phyloP scores from a whole-genome alignment of 2,113 vertebrate genomes.

The Halichoeres trimaculatus region DNA sequence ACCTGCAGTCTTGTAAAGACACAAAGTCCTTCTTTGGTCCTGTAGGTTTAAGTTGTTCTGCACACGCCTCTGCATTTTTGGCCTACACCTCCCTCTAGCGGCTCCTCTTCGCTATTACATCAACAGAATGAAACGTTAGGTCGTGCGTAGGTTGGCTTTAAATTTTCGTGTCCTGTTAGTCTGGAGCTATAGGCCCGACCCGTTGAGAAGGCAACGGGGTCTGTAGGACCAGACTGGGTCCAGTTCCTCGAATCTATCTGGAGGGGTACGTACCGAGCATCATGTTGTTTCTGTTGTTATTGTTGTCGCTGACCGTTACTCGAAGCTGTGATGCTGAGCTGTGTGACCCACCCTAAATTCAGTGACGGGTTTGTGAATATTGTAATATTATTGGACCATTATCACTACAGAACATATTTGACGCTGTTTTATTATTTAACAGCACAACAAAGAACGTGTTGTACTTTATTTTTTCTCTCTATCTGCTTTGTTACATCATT shows the following conservation, averaged over 20 bases:
- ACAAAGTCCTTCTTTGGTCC: not conserved
- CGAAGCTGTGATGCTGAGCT: not conserved
- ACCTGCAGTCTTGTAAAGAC: not conserved
- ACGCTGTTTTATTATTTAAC: not conserved
- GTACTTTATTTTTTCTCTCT: not conserved
- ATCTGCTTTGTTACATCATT: not conserved
- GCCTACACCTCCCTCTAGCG: slow-evolving; percentile 35
- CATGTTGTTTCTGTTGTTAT: not conserved
- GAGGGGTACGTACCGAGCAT: slow-evolving; percentile 36
- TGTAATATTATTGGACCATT: not conserved
- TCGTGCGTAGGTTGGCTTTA: not conserved
- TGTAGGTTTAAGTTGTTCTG: not conserved
- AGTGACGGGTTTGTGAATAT: not conserved
- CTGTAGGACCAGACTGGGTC: not conserved
- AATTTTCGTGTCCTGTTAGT: slow-evolving; percentile 21
- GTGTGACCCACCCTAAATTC: slow-evolving; percentile 19
- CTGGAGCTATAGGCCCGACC: slow-evolving; percentile 7
- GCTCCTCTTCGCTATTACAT: not conserved
- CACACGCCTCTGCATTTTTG: not conserved
- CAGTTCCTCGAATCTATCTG: not conserved
- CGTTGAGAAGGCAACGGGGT: not conserved
- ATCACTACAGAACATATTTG: not conserved
- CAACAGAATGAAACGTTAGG: not conserved
- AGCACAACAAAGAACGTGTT: not conserved
- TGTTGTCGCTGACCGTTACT: not conserved